Percentiles rank a stretch among this genome's conserved stretches.
phyloP scores from a whole-genome alignment of 2,113 vertebrate genomes.

The Oncorhynchus mykiss region DNA sequence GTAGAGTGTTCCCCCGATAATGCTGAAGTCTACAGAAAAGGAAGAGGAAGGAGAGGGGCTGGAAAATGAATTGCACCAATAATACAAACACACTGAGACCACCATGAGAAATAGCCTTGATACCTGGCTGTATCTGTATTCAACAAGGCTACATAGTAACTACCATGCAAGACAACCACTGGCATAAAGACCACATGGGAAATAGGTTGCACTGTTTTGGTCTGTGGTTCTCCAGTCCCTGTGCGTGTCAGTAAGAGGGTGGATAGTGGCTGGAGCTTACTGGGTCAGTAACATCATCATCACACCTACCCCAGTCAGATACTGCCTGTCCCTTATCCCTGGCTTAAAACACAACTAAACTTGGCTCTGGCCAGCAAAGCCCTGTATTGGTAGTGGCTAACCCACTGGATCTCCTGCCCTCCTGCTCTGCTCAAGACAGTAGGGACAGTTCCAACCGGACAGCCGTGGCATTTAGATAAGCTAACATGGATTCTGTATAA shows the following conservation, averaged over 20 bases:
- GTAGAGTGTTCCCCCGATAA: slow-evolving; percentile 34
- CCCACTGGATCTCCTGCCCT: background rate
- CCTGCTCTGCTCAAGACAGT: background rate
- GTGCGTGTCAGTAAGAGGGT: no score
- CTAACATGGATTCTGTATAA: slow-evolving; percentile 4
- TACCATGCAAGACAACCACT: background rate
- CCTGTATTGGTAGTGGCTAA: background rate
- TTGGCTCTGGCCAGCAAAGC: no score
- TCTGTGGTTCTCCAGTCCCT: no score
- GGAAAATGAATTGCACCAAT: slow-evolving; percentile 13
- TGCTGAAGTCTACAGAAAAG: slow-evolving; percentile 57
- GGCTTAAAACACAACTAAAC: no score
- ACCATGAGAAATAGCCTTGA: slow-evolving; percentile 8
- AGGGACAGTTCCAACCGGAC: slow-evolving; percentile 12
- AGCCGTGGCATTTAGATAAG: slow-evolving; percentile 24
- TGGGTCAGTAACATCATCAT: background rate
- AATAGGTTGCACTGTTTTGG: no score
- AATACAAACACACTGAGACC: slow-evolving; percentile 8
- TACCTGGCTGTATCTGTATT: background rate
- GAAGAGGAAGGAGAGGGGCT: slow-evolving; percentile 14
- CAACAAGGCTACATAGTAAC: background rate
- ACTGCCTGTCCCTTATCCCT: no score
- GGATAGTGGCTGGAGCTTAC: no score
- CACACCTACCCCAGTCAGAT: no score
- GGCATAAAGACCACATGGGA: no score